Percentiles rank a stretch among this genome's conserved stretches.
Conservation (phyloP, 2,888 invertebrate species). For the Xestia c-nigrum region DNA sequence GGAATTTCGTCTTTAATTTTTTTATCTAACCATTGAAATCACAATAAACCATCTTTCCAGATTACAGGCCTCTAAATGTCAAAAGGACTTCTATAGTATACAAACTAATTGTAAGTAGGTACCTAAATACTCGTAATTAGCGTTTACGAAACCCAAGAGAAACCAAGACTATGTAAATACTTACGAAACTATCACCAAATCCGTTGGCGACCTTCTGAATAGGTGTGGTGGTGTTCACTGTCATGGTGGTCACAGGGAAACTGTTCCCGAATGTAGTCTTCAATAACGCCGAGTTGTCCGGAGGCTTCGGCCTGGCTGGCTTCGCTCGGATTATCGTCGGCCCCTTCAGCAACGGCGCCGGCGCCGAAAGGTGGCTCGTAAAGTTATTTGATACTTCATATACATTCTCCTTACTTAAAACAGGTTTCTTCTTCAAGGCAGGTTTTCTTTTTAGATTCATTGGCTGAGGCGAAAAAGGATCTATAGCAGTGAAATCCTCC, state of each 20-base stretch:
- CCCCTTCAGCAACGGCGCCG: constrained; percentile 85
- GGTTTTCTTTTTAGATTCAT: constrained; percentile 72
- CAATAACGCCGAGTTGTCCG: constrained; percentile 85
- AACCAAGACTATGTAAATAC: constrained; percentile 65
- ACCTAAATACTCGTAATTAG: constrained; percentile 29
- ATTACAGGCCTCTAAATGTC: not conserved
- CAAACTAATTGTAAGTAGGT: not conserved
- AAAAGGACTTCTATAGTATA: not conserved
- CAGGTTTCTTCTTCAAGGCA: constrained; percentile 87
- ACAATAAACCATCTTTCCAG: not conserved
- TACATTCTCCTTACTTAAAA: constrained; percentile 91
- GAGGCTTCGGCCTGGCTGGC: constrained; percentile 90
- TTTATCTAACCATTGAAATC: not conserved
- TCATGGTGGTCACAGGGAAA: constrained; percentile 81
- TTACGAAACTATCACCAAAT: constrained; percentile 84
- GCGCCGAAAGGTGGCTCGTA: constrained; percentile 81
- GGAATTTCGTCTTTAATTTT: not conserved
- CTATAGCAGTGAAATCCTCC: constrained; percentile 89
- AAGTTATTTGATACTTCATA: constrained; percentile 90
- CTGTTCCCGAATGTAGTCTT: constrained; percentile 82
- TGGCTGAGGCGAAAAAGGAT: constrained; percentile 90
- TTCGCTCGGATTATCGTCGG: constrained; percentile 95
- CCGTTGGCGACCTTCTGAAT: constrained; percentile 84
- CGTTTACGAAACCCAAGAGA: constrained; percentile 39
- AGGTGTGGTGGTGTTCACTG: constrained; percentile 84